A percentile compares a stretch with the other conserved stretches of the same genome.
These are phyloP conservation scores for Macquaria ambigua DNA, from an alignment of 2,113 vertebrate genomes.

Conservation along the genomic window DNA sequence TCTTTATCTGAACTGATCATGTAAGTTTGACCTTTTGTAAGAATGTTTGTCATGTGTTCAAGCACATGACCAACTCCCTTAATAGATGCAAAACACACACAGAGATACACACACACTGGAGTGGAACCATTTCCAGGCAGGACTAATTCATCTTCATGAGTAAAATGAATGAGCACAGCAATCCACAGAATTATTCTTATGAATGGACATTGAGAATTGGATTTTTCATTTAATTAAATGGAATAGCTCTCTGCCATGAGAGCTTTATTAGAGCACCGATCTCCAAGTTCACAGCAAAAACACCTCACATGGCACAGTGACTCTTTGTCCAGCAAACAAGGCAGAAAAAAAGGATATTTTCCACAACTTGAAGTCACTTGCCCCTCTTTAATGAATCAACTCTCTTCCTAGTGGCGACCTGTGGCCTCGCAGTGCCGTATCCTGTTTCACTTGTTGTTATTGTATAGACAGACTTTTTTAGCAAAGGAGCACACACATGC, in stretches of 20 bases:
- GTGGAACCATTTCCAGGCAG: constrained; percentile 27
- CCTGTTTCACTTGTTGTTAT: constrained; percentile 66
- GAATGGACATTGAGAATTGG: constrained; percentile 53
- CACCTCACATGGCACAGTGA: constrained; percentile 42
- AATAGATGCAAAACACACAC: constrained; percentile 31
- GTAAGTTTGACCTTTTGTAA: constrained; percentile 44
- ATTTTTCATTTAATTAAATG: constrained; percentile 56
- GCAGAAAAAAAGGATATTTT: constrained; percentile 46
- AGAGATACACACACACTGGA: constrained; percentile 9
- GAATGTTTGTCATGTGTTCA: constrained; percentile 56
- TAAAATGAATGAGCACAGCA: constrained; percentile 31
- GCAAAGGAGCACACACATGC: constrained; percentile 42
- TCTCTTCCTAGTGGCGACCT: constrained; percentile 32
- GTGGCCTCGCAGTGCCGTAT: constrained; percentile 33
- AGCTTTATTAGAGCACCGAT: constrained; percentile 27
- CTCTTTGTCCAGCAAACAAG: constrained; percentile 65
- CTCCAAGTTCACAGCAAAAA: constrained; percentile 37
- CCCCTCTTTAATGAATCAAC: constrained; percentile 55
- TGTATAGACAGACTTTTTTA: constrained; percentile 53
- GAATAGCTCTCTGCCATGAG: constrained; percentile 33
- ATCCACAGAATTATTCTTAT: constrained; percentile 57
- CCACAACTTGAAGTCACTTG: constrained; percentile 53
- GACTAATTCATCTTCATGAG: constrained; percentile 41
- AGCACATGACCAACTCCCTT: constrained; percentile 38
- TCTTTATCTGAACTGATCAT: constrained; percentile 33